Base-by-base conservation (phyloP, 2,797 vertebrate genomes). In the Peromyscus aztecus region DNA sequence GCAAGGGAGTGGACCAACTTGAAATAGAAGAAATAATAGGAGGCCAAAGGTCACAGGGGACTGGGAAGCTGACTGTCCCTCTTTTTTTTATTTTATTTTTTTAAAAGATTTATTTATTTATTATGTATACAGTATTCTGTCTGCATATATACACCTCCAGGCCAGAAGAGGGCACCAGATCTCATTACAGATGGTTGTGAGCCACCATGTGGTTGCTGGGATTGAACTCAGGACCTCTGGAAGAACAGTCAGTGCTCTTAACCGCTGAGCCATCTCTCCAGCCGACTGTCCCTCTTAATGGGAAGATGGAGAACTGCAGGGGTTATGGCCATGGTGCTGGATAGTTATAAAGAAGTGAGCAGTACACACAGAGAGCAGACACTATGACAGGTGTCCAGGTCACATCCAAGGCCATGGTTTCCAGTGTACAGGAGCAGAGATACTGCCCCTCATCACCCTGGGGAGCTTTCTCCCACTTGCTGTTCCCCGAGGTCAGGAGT, bases 21-120 rank as follows among this genome's bases (percentile, higher is more conserved):
- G 63, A 80, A 90, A 89, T 78, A 59, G 52, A 83, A 85, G 52
- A 6, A 24, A 27, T 55, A 49, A 59, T 14, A 46, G 63, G 63
- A 49, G 31, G 27, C 14, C 19, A 17, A 86, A 61, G 17, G 37
- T 49, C 77, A 29, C 73, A 31, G 29, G 63, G 27, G 14, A 13
- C 4, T 4, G 27, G 19, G 23, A 19, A 9, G 1, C 1, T 55
- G 69, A 24, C 3, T 1, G 0, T 43, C 12, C 31, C n/a, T n/a
- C n/a, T n/a, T n/a, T n/a, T n/a, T n/a, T n/a, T n/a, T n/a, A n/a
- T n/a, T n/a, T n/a, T n/a, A n/a, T n/a, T n/a, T n/a, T n/a, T n/a
- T n/a, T n/a, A n/a, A n/a, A n/a, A n/a, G n/a, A n/a, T n/a, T n/a
- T n/a, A n/a, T n/a, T n/a, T n/a, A n/a, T n/a, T n/a, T n/a, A n/a